phyloP scores from a whole-genome alignment of 2,888 invertebrate species.

The Chymomyza amoena region DNA sequence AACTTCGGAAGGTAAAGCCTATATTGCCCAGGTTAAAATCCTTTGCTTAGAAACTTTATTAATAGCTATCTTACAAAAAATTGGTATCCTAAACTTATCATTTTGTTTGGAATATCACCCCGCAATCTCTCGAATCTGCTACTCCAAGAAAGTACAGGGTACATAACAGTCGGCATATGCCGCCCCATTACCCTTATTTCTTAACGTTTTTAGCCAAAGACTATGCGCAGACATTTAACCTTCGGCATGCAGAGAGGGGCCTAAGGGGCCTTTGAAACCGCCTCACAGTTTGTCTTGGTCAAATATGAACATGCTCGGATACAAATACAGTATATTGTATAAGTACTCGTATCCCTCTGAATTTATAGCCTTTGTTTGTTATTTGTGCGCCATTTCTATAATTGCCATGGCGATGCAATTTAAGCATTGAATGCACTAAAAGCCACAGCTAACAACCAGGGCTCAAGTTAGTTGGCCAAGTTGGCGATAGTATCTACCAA shows the following conservation, averaged over 20 bases:
- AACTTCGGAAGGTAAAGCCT: no score
- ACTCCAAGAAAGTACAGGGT: no score
- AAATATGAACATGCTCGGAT: background rate
- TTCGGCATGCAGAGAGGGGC: constrained; percentile 12
- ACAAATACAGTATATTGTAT: constrained; percentile 33
- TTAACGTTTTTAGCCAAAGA: constrained; percentile 44
- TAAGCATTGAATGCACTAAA: constrained; percentile 30
- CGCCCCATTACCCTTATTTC: no score
- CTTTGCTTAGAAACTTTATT: no score
- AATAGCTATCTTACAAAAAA: no score
- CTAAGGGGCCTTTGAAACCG: constrained; percentile 13
- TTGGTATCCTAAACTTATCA: no score
- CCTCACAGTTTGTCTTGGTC: constrained; percentile 9
- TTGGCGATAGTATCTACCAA: constrained; percentile 35
- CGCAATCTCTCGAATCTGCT: no score
- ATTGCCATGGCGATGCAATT: constrained; percentile 51
- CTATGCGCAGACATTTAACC: constrained; percentile 43
- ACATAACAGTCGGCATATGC: no score
- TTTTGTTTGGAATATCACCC: no score
- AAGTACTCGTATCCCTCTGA: constrained; percentile 11
- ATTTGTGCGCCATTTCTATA: constrained; percentile 43
- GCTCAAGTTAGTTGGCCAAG: background rate
- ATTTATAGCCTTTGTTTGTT: constrained; percentile 10
- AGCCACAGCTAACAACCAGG: background rate
- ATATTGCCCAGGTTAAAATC: no score